Evolutionary conservation across 2,113 vertebrate species (phyloP), one percentile per base, ranked within the genome.

Genomic region (Siniperca knerii): DNA sequence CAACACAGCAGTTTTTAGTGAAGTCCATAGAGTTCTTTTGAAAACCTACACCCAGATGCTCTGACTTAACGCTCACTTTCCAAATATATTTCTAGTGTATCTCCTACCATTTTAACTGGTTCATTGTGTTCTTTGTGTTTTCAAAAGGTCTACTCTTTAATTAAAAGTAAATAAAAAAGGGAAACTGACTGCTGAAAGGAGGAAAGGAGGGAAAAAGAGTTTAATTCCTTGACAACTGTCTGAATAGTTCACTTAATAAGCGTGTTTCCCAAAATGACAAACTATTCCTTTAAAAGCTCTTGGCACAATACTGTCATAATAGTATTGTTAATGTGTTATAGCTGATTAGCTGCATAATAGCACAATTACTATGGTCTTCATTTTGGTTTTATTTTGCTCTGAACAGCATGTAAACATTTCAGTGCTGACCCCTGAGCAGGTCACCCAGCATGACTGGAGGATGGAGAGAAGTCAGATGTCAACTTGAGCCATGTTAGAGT

Each of bases 401-500:
- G 11, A 61, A 20, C 48, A 73, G 0, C 33, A 37, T 48, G 71
- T 77, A 37, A 67, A 77, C 29, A 71, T 50, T 25, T 70, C 37
- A 61, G 23, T 25, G 66, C 25, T 20, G 79, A 61, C 1, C 25
- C 6, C 35, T 61, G 76, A 81, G 86, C 61, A 62, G 67, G 23
- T 16, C 8, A 20, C 33, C 12, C 35, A 37, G 35, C 21, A 21
- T 8, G 52, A 52, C 67, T 37, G 60, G 46, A 52, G 29, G 70
- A 35, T 33, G 37, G 20, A 52, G 50, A 60, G 57, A 72, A 18
- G 0, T 44, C 9, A 42, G n/a, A 40, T 7, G 7, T 64, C 57
- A 29, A 29, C 23, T 4, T 4, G 60, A 46, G n/a, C 42, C 23
- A 3, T 8, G 4, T 91, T 64, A 96, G 37, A 96, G 90, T 64